Base-by-base conservation (phyloP, 2,113 vertebrate genomes). In the Australoheros scitulus region DNA sequence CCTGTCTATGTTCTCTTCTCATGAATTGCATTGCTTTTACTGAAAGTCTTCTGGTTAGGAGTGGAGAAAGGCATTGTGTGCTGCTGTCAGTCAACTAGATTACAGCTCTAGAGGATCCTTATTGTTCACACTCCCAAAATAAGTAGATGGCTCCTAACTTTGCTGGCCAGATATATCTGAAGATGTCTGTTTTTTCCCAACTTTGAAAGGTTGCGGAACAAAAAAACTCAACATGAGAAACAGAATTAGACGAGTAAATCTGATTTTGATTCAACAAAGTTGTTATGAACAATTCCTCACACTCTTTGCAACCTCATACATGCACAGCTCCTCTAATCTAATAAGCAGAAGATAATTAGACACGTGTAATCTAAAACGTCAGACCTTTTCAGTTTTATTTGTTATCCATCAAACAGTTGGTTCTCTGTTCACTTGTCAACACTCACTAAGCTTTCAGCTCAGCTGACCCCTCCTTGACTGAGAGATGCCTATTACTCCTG, bases 41-140 rank as follows among this genome's bases (percentile, higher is more conserved):
- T 76, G 90, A 90, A 87, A 80, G 81, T 89, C 88, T 90, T 68
- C 86, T 87, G 85, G 89, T 89, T 87, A 58, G 85, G 81, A 89
- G 83, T 79, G 87, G 80, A 91, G 80, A 85, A 81, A 92, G 57
- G 64, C 83, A 88, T 93, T 89, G 91, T 93, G 65, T 70, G 86
- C 91, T 70, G 88, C 94, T 94, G 92, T 94, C 94, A 95, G 77
- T 95, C 94, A 95, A 90, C 61, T 91, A 90, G 82, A 93, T 92
- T 91, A 92, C 80, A 94, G 90, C 91, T 86, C 86, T 59, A 59
- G 83, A 83, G 87, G 60, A 86, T 92, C 82, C 78, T 87, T 77
- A 91, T 89, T 89, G 72, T 87, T 88, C 88, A 57, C 59, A 77
- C 78, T 90, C 90, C 82, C 85, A 92, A 94, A 94, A 93, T 91